Base-by-base conservation (phyloP, 2,888 invertebrate genomes). In the Deilephila elpenor region DNA sequence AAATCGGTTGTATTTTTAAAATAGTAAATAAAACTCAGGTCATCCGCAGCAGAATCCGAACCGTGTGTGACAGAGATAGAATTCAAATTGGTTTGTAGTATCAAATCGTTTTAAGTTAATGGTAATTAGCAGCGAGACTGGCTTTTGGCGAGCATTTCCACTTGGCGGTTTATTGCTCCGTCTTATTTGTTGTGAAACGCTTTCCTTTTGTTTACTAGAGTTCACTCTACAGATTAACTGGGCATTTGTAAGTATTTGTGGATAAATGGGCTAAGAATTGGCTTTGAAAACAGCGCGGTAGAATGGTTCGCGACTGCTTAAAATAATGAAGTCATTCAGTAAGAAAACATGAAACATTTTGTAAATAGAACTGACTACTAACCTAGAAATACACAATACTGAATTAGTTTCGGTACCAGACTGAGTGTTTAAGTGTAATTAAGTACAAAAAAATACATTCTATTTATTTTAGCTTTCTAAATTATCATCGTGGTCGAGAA, bases 101-200 rank as follows among this genome's bases (percentile, higher is more conserved):
- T 29, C 25, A 67, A 5, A 37, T 67, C 51, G 51, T 67, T 67
- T 67, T 20, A 37, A 64, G 37, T 64, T 64, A 29, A 64, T 67
- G 44, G 67, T 51, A 67, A 51, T 67, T 67, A 67, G 25, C 44
- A 11, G 3, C 32, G 7, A 4, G 11, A 1, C 44, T 44, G 14
- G 67, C 17, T 25, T 60, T 67, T 44, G 67, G 25, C 67, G 67
- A 51, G 25, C 44, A 25, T 2, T 44, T 44, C 25, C 51, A 51
- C 51, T 51, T 51, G 44, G 20, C 64, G 11, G 25, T 51, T 51
- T 67, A 67, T 25, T 17, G 51, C 51, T 44, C 17, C 17, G 25
- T 67, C 51, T 70, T 70, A 59, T 73, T 70, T 61, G 73, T 59
- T 70, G 70, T n/a, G 60, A 70, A 70, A 60, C 60, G 51, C 44